Percentiles rank a stretch among this genome's conserved stretches.
These are phyloP conservation scores for Bhutanitis thaidina DNA, from an alignment of 2,888 invertebrate genomes.

Conservation along the genomic window DNA sequence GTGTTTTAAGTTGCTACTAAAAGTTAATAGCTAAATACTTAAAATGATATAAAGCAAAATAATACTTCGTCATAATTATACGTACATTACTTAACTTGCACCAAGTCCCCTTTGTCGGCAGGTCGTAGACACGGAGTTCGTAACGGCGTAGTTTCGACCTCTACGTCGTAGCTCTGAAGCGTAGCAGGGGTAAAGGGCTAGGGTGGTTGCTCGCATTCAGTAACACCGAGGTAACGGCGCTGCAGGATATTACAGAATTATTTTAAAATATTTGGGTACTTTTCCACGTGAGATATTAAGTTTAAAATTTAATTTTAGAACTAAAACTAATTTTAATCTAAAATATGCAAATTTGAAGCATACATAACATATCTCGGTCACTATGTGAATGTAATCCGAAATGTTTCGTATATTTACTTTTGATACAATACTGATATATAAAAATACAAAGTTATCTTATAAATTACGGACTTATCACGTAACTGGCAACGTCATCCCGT, in stretches of 20 bases:
- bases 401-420: too few relatives aligned
- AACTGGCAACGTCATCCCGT: too few relatives aligned
- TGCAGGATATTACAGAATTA: conserved; percentile 11
- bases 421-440: too few relatives aligned
- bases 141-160: conserved; percentile 35
- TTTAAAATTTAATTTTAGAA: background rate
- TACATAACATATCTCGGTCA: too few relatives aligned
- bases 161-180: conserved; percentile 31
- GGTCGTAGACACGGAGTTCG: conserved; percentile 26
- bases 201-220: conserved; percentile 13
- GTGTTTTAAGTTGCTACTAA: too few relatives aligned
- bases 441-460: too few relatives aligned
- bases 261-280: background rate
- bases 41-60: background rate
- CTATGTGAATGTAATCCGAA: too few relatives aligned
- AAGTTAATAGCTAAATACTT: too few relatives aligned
- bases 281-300: background rate
- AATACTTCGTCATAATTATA: conserved; percentile 1
- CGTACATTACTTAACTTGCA: conserved; percentile 12
- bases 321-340: too few relatives aligned
- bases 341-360: too few relatives aligned
- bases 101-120: conserved; percentile 9
- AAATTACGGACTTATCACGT: too few relatives aligned
- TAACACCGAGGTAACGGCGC: background rate
- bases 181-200: conserved; percentile 6